Evolutionary conservation across 2,797 vertebrate species (phyloP).

Genomic region (Tragelaphus oryx): DNA sequence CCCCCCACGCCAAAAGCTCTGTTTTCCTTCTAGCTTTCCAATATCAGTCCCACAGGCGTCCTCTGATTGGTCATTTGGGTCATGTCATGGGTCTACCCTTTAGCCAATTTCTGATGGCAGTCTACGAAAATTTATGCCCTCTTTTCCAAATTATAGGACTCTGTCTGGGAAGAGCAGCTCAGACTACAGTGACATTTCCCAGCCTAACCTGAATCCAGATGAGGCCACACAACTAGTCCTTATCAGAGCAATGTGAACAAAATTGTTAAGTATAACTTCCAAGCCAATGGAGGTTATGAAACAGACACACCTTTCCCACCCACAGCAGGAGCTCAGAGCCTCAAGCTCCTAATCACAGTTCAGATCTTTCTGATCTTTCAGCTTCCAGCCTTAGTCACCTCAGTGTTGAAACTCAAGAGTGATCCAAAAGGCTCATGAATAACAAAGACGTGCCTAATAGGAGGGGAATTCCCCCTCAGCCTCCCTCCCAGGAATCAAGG

Average conservation of each 20-base stretch:
- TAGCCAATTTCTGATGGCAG: neutral
- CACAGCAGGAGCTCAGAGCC: neutral
- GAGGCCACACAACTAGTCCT: neutral
- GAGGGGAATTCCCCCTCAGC: neutral
- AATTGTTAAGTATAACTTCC: neutral
- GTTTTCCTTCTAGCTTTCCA: neutral
- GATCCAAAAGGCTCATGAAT: neutral
- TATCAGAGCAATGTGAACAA: neutral
- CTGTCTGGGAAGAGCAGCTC: neutral
- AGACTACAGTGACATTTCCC: neutral
- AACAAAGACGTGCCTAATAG: neutral
- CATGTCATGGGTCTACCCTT: neutral
- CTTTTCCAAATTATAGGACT: neutral
- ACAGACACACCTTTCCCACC: neutral
- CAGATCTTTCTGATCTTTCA: neutral
- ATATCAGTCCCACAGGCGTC: neutral
- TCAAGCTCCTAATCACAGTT: neutral
- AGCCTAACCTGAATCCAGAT: neutral
- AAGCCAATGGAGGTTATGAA: neutral
- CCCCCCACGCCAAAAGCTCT: fast-evolving
- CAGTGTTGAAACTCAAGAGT: neutral
- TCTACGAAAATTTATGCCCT: neutral
- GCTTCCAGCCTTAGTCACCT: neutral
- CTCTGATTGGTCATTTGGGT: neutral
- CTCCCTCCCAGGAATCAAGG: neutral